These are phyloP conservation scores for Sparidentex hasta DNA, from an alignment of 2,797 vertebrate genomes.

Conservation along the genomic window DNA sequence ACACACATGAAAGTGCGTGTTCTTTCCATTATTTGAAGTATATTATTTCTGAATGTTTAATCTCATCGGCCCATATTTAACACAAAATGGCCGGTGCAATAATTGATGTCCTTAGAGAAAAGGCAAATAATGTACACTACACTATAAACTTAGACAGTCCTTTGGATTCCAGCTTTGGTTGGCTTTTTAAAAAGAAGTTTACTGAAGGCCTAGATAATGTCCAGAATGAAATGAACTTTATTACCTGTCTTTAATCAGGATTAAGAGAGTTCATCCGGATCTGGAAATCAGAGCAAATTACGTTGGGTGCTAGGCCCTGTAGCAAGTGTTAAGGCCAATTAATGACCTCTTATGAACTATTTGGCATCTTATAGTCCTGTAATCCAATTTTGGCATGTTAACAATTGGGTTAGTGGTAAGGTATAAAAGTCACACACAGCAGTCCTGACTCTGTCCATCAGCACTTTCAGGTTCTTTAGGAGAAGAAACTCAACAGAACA, in stretches of 20 bases:
- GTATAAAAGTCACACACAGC: constrained; percentile 54
- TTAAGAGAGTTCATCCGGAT: constrained; percentile 13
- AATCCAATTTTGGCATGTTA: constrained; percentile 52
- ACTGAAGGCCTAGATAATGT: neutral
- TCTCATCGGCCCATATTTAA: neutral
- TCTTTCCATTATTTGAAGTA: neutral
- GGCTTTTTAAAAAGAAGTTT: neutral
- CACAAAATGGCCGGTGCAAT: neutral
- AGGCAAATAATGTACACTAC: neutral
- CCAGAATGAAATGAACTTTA: neutral
- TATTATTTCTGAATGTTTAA: neutral
- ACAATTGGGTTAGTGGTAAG: constrained; percentile 2
- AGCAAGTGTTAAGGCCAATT: constrained; percentile 42
- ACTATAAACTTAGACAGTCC: neutral
- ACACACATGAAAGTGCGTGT: neutral
- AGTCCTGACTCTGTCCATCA: neutral
- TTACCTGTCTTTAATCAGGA: constrained; percentile 25
- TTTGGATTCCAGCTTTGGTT: neutral
- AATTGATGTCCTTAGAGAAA: neutral
- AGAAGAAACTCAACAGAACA: constrained; percentile 1
- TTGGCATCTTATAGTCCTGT: constrained; percentile 26
- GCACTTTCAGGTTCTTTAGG: neutral
- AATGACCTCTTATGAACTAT: constrained; percentile 12
- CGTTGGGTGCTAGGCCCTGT: neutral
- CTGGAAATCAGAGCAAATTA: constrained; percentile 33